Conservation (phyloP, 2,797 vertebrate species). For the Dallia pectoralis region DNA sequence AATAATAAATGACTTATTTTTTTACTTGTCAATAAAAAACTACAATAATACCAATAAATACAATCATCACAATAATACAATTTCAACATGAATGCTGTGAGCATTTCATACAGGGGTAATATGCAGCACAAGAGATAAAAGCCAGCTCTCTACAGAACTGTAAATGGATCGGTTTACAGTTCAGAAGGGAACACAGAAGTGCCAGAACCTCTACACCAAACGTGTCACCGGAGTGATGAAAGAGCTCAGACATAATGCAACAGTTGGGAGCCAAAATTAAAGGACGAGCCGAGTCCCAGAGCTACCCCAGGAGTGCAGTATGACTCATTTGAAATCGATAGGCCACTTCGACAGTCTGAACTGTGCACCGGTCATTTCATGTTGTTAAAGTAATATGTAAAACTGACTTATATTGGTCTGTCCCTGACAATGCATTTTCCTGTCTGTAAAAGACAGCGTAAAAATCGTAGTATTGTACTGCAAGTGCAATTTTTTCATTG, state of each 20-base stretch:
- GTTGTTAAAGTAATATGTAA: slow-evolving; percentile 41
- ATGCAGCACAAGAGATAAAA: neutral
- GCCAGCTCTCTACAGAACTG: neutral
- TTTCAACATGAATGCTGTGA: neutral
- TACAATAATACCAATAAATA: neutral
- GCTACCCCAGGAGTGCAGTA: neutral
- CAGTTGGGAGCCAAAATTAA: slow-evolving; percentile 3
- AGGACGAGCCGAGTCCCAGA: too few species aligned
- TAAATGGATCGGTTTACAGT: neutral
- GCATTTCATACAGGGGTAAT: neutral
- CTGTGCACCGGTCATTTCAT: slow-evolving; percentile 25
- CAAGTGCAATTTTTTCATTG: slow-evolving; percentile 33
- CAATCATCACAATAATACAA: neutral
- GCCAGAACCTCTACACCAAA: neutral
- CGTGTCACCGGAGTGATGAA: slow-evolving; percentile 14
- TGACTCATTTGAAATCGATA: slow-evolving; percentile 18
- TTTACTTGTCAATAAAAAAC: neutral
- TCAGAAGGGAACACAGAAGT: neutral
- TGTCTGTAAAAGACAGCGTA: slow-evolving; percentile 36
- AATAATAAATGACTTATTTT: neutral
- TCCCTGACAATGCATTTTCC: slow-evolving; percentile 32
- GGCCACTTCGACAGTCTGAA: slow-evolving; percentile 31
- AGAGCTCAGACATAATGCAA: slow-evolving; percentile 1
- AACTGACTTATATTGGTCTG: slow-evolving; percentile 40
- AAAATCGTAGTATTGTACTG: slow-evolving; percentile 35